phyloP scores from a whole-genome alignment of 2,113 vertebrate genomes.

The Cephalopterus ornatus region DNA sequence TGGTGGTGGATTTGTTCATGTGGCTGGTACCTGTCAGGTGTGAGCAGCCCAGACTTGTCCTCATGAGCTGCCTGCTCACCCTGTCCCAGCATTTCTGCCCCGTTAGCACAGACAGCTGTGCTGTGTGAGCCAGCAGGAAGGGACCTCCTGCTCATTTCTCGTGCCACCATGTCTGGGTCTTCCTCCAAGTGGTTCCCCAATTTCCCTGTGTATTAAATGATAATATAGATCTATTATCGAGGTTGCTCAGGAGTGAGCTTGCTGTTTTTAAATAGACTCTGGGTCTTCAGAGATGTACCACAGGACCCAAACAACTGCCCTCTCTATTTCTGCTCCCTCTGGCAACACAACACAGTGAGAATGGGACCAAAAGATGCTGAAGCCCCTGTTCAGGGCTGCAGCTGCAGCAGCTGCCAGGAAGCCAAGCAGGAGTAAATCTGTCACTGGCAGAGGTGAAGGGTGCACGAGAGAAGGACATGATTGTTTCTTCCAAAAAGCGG shows the following conservation, averaged over 20 bases:
- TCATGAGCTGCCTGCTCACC: neutral
- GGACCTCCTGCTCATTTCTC: neutral
- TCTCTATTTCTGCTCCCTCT: neutral
- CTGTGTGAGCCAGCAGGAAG: neutral
- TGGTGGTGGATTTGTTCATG: neutral
- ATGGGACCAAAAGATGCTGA: accelerated
- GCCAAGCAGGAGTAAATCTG: constrained; percentile 44
- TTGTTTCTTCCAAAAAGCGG: neutral
- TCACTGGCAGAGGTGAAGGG: neutral
- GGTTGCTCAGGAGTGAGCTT: neutral
- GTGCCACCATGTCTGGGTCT: neutral
- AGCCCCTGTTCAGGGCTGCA: neutral
- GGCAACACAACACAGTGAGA: neutral
- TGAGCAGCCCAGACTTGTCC: neutral
- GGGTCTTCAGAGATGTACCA: neutral
- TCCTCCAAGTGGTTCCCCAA: neutral
- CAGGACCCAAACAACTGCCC: neutral
- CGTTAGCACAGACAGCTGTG: neutral
- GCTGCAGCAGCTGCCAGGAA: constrained; percentile 52
- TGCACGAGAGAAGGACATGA: neutral
- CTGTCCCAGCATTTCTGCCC: neutral
- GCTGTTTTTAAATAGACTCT: neutral
- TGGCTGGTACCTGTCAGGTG: neutral
- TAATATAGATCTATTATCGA: neutral
- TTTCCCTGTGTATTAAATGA: neutral